phyloP scores from a whole-genome alignment of 2,113 vertebrate species.

The Rhea americana region DNA sequence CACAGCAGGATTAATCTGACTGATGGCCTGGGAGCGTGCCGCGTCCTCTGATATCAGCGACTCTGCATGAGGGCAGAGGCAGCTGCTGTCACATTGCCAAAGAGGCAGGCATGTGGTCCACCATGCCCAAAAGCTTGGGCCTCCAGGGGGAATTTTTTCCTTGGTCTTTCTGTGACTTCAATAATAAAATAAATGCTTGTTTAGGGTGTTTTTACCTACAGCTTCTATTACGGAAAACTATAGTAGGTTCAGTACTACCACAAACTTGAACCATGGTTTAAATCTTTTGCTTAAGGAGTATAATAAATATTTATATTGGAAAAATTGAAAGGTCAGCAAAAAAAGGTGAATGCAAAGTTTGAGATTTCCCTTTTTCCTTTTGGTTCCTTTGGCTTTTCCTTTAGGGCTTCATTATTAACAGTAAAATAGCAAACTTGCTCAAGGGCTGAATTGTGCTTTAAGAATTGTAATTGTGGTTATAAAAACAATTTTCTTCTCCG shows the following conservation, averaged over 20 bases:
- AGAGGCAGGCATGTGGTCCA: not conserved
- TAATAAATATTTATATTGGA: slow-evolving; percentile 34
- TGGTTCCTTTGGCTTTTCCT: slow-evolving; percentile 42
- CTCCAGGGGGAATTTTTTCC: not conserved
- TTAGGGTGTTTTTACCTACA: not conserved
- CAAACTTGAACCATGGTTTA: slow-evolving; percentile 6
- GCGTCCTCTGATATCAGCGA: not conserved
- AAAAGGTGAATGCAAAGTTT: slow-evolving; percentile 4
- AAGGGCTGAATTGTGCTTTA: slow-evolving; percentile 23
- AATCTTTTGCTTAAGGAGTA: slow-evolving; percentile 14
- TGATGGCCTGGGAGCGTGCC: not conserved
- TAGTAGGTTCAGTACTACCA: not conserved
- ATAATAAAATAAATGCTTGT: not conserved
- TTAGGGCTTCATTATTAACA: slow-evolving; percentile 53
- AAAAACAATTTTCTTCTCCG: not conserved
- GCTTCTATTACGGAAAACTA: not conserved
- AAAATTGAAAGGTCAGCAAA: slow-evolving; percentile 9
- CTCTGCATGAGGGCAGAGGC: not conserved
- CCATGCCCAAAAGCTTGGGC: not conserved
- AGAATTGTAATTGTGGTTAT: not conserved
- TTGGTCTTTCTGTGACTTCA: not conserved
- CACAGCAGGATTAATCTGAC: not conserved
- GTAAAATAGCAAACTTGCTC: slow-evolving; percentile 37
- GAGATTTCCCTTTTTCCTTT: slow-evolving; percentile 11
- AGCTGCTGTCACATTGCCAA: not conserved